Evolutionary conservation across 2,888 invertebrate genomes (phyloP).

Genomic region (Spisula subtruncata): DNA sequence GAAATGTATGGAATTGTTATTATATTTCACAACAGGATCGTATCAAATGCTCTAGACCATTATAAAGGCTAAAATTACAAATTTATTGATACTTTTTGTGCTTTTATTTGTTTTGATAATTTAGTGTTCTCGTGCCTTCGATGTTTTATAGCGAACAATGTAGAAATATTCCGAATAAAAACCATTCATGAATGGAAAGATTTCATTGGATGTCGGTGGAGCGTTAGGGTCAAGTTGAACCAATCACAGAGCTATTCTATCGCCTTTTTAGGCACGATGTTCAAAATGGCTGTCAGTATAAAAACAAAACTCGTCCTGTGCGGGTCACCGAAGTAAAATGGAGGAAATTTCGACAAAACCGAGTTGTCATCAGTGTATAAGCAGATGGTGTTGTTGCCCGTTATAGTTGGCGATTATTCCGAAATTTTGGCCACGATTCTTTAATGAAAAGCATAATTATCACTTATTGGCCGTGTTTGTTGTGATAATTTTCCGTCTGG

Average conservation of each 20-base stretch:
- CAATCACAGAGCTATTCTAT: conserved; percentile 76
- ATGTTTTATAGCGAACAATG: not conserved
- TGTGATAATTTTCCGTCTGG: conserved; percentile 3
- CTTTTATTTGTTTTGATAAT: not conserved
- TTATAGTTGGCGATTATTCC: not conserved
- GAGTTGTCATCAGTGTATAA: conserved; percentile 9
- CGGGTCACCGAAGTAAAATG: conserved; percentile 77
- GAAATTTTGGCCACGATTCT: conserved; percentile 24
- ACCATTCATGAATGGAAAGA: conserved; percentile 34
- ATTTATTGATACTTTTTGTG: too few relatives aligned
- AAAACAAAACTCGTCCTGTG: conserved; percentile 92
- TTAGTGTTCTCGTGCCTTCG: not conserved
- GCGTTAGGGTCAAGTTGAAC: conserved; percentile 60
- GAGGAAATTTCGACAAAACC: conserved; percentile 36
- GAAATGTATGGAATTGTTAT: too few relatives aligned
- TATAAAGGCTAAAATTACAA: too few relatives aligned
- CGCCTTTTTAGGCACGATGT: conserved; percentile 84
- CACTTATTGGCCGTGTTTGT: not conserved
- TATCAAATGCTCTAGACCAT: too few relatives aligned
- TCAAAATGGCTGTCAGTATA: conserved; percentile 99
- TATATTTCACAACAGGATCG: too few relatives aligned
- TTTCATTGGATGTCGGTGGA: conserved; percentile 50
- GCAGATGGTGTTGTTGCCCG: not conserved
- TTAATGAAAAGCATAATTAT: not conserved
- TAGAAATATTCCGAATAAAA: not conserved